A percentile compares a stretch with the other conserved stretches of the same genome.
These are phyloP conservation scores for Leptodactylus fuscus DNA, from an alignment of 2,113 vertebrate species.

Conservation along the genomic window DNA sequence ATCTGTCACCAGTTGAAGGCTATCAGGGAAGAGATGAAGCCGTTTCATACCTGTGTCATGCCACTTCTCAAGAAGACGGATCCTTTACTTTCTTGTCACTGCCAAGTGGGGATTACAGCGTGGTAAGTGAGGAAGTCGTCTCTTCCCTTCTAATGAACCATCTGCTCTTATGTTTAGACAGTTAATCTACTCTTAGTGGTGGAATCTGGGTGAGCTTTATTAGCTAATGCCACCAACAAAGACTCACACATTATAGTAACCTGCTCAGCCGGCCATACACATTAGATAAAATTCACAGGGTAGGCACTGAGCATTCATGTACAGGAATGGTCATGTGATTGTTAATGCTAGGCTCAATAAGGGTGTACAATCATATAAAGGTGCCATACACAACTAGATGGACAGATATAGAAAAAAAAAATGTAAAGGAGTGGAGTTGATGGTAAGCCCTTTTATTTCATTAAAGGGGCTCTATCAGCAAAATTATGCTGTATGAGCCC, in stretches of 20 bases:
- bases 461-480: too few species aligned
- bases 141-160: slow-evolving; percentile 16
- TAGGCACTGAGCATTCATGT: too few species aligned
- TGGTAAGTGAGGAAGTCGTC: slow-evolving; percentile 76
- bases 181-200: slow-evolving; percentile 37
- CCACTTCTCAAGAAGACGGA: slow-evolving; percentile 89
- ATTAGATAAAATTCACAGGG: background rate
- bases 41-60: slow-evolving; percentile 85
- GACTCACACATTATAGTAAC: background rate
- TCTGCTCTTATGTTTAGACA: slow-evolving; percentile 19
- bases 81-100: slow-evolving; percentile 88
- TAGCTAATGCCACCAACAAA: slow-evolving; percentile 6
- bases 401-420: too few species aligned
- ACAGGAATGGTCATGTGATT: too few species aligned
- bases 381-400: too few species aligned
- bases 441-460: too few species aligned
- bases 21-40: slow-evolving; percentile 80
- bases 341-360: too few species aligned
- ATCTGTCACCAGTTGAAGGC: slow-evolving; percentile 81
- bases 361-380: too few species aligned
- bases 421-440: too few species aligned
- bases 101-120: slow-evolving; percentile 90
- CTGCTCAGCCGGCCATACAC: background rate
- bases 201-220: slow-evolving; percentile 26
- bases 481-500: too few species aligned